Evolutionary conservation across 2,888 invertebrate genomes (phyloP), one percentile per base, ranked within the genome.

Genomic region (Drosophila niveifrons): DNA sequence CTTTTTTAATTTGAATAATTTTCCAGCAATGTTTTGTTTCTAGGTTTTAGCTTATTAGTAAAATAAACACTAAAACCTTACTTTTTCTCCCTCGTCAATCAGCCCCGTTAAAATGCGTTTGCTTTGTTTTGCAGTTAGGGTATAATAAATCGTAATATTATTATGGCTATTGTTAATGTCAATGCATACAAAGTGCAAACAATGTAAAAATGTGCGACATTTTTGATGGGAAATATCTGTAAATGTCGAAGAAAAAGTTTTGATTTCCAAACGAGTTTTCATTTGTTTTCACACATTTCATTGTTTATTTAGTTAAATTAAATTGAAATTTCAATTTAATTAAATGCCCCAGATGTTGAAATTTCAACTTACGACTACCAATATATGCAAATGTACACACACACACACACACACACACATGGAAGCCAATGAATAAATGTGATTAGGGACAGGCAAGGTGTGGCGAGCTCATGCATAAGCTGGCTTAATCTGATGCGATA

Each of bases 291-390:
- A 18, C 23, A 46, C 41, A 28, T 39, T 58, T 62, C 57, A 53
- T 70, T 82, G 68, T 75, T 72, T 67, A 72, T 81, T 55, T 83
- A 67, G 66, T 78, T 78, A 59, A 84, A 78, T 75, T 68, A 66
- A 88, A 80, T 79, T 79, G 62, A 69, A 82, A 78, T 66, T 64
- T 73, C 63, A 68, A 67, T 79, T 86, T 63, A 71, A 88, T 88
- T 88, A 73, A 82, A 72, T 64, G 64, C 15, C 51, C n/a, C 11
- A 51, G 46, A 50, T 41, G 34, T 44, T 59, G 41, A 44, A 57
- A 46, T 34, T 46, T 44, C 34, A 41, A 15, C 17, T 46, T 28
- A 15, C 36, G 34, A n/a, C 3, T n/a, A 18, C 36, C 31, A 23
- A 23, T 23, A 34, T 34, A 51, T 34, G 36, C 17, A 47, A 52